phyloP scores from a whole-genome alignment of 1,140 invertebrate species.

The Camponotus floridanus region DNA sequence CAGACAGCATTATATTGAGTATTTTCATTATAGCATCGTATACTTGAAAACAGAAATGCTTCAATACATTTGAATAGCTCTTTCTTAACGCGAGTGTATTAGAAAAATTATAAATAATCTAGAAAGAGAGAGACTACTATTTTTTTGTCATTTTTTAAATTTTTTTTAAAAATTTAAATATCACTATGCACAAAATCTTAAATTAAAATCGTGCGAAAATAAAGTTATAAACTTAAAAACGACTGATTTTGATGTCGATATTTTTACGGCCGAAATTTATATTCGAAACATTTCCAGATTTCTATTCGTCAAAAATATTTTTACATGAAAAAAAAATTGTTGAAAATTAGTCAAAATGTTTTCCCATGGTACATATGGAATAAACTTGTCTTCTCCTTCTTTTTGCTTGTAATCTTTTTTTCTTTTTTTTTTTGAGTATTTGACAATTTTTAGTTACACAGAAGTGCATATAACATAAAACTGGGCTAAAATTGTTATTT shows the following conservation, averaged over 20 bases:
- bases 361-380: not conserved
- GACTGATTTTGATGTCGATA: not conserved
- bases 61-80: not conserved
- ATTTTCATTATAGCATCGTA: not conserved
- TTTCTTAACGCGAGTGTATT: not conserved
- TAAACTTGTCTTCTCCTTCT: not conserved
- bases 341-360: not conserved
- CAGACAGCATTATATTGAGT: not conserved
- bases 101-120: no score
- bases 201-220: conserved; percentile 10
- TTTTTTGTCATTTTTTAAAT: not conserved
- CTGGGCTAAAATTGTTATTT: conserved; percentile 29
- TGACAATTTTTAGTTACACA: not conserved
- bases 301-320: not conserved
- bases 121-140: not conserved
- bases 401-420: not conserved
- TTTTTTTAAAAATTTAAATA: no score
- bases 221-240: not conserved
- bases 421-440: not conserved
- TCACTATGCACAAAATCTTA: not conserved
- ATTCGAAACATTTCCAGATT: not conserved
- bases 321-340: not conserved
- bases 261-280: not conserved
- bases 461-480: not conserved
- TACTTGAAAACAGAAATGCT: not conserved